Evolutionary conservation across 2,888 invertebrate genomes (phyloP), one percentile per base, ranked within the genome.

Genomic region (Drosophila subsilvestris): DNA sequence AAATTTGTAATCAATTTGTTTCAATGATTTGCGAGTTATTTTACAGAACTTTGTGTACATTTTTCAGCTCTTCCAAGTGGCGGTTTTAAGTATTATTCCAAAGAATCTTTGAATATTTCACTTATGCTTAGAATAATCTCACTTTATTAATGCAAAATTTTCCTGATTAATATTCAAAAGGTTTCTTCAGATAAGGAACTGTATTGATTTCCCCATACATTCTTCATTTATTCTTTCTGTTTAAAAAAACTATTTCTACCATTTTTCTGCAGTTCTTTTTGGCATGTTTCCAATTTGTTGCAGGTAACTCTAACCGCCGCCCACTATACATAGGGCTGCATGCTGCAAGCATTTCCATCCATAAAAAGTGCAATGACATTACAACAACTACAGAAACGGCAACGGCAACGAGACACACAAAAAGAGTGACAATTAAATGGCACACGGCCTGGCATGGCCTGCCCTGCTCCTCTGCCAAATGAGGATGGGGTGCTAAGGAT

Each of bases 321-420:
- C n/a, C n/a, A n/a, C n/a, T 22, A 4, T 22, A 22, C 22, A 22
- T 29, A 32, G 4, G 12, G 29, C 12, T 32, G 29, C 29, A 29
- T 29, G 29, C 12, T 12, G 32, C 32, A 32, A 14, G 27, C 27
- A 27, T 27, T 27, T 27, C 9, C 9, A 27, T 9, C 27, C 43
- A 62, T 65, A 78, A 78, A 80, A 79, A 78, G 77, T 78, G 87
- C 84, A 81, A 81, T 84, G 82, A 81, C 85, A 86, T 81, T 75
- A 53, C 63, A 63, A 58, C 63, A 62, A 62, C 61, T 50, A 58
- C 68, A 62, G 70, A 66, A 78, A 68, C 73, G 76, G 66, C 57
- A 58, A 71, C 63, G 70, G 69, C 67, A 49, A 49, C 14, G 55
- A 48, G 25, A 17, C 54, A 60, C 29, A 54, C 32, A 60, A 54